Evolutionary conservation across 2,888 invertebrate species (phyloP).

Genomic region (Clusia tigrina): DNA sequence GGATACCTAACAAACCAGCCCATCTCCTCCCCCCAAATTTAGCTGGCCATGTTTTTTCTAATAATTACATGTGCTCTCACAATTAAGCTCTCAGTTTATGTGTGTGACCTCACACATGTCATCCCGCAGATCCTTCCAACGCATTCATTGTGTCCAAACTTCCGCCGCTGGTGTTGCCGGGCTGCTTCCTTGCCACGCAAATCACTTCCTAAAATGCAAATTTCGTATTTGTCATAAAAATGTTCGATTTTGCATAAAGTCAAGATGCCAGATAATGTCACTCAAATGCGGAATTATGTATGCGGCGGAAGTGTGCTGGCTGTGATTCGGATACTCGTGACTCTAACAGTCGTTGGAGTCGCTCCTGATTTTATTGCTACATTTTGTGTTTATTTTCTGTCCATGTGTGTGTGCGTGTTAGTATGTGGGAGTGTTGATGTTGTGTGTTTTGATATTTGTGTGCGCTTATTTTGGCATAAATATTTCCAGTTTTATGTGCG

Average conservation of each 20-base stretch:
- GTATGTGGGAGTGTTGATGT: too few species aligned
- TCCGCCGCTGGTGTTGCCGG: not conserved
- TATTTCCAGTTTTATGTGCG: not conserved
- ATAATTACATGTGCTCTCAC: too few species aligned
- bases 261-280: constrained; percentile 7
- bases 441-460: not conserved
- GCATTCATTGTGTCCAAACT: not conserved
- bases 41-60: too few species aligned
- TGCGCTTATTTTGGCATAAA: not conserved
- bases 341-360: too few species aligned
- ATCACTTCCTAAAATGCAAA: constrained; percentile 7
- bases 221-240: constrained; percentile 9
- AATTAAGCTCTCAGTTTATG: too few species aligned
- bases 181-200: not conserved
- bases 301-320: not conserved
- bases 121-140: not conserved
- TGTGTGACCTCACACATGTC: too few species aligned
- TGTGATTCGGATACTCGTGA: not conserved
- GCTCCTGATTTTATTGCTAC: too few species aligned
- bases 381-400: too few species aligned
- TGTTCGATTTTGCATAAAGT: constrained; percentile 7
- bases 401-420: too few species aligned
- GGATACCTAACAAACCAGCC: too few species aligned
- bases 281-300: not conserved
- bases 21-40: too few species aligned